Conservation (phyloP, 2,888 invertebrate genomes). For the Entomobrya proxima region DNA sequence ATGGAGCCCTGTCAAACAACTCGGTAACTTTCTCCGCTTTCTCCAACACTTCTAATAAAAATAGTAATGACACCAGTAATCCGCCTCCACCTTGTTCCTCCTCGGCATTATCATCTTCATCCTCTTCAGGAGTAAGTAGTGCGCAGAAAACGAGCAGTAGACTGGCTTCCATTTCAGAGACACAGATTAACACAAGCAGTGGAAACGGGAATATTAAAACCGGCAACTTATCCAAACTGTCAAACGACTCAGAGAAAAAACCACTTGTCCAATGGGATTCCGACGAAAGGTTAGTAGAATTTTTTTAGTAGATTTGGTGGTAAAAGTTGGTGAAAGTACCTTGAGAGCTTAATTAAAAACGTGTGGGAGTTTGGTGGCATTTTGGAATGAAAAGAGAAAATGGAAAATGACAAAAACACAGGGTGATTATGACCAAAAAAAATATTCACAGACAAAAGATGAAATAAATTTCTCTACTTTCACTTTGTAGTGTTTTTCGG, state of each 20-base stretch:
- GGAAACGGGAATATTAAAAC: slow-evolving; percentile 49
- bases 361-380: no score
- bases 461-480: no score
- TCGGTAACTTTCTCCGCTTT: slow-evolving; percentile 25
- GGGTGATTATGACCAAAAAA: no score
- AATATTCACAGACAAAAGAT: no score
- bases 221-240: slow-evolving; percentile 47
- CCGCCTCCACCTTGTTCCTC: neutral
- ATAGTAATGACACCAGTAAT: slow-evolving; percentile 26
- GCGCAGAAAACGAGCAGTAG: slow-evolving; percentile 51
- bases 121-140: neutral
- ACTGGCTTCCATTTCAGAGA: slow-evolving; percentile 47
- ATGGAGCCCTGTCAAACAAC: neutral
- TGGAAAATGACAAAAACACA: no score
- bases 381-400: no score
- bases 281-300: slow-evolving; percentile 79
- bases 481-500: no score
- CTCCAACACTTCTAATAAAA: neutral
- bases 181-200: slow-evolving; percentile 21
- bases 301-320: neutral
- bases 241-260: slow-evolving; percentile 78
- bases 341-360: no score
- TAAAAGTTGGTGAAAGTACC: no score
- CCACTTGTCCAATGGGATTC: slow-evolving; percentile 82
- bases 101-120: slow-evolving; percentile 8